phyloP scores from a whole-genome alignment of 2,113 vertebrate genomes.

The Pollachius pollachius region DNA sequence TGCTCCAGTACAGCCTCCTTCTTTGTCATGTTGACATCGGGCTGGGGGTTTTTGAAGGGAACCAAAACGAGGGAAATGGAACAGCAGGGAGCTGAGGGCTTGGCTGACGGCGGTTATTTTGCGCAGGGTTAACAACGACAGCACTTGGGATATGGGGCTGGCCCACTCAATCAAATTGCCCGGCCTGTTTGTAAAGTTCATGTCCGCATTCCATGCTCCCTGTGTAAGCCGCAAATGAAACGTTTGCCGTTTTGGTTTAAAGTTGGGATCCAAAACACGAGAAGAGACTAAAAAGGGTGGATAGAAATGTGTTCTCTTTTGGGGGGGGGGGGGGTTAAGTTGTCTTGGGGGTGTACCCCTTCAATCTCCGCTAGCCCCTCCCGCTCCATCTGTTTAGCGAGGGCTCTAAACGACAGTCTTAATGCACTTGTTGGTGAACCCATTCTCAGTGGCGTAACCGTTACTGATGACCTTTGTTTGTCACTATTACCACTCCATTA shows the following conservation, averaged over 20 bases:
- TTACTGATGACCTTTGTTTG: conserved; percentile 12
- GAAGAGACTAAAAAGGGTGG: neutral
- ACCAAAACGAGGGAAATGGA: neutral
- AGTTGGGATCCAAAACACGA: neutral
- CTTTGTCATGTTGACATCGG: conserved; percentile 5
- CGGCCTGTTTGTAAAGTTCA: neutral
- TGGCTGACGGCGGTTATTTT: neutral
- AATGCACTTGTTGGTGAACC: conserved; percentile 2
- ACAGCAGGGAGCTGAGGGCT: neutral
- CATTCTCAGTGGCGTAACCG: neutral
- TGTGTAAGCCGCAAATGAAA: neutral
- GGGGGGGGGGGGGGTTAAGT: neutral
- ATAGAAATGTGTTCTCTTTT: no score
- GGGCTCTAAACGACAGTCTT: neutral
- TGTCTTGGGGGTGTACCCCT: neutral
- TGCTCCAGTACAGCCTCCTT: conserved; percentile 5
- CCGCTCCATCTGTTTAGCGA: neutral
- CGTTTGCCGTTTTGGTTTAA: neutral
- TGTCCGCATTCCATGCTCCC: conserved; percentile 3
- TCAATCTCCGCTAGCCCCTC: neutral
- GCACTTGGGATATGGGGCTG: neutral
- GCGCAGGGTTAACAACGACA: neutral
- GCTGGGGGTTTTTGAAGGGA: neutral
- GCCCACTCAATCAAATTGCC: conserved; percentile 15
- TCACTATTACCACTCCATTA: conserved; percentile 41